Base-by-base conservation (phyloP, 2,888 invertebrate species). In the Volucella inanis region DNA sequence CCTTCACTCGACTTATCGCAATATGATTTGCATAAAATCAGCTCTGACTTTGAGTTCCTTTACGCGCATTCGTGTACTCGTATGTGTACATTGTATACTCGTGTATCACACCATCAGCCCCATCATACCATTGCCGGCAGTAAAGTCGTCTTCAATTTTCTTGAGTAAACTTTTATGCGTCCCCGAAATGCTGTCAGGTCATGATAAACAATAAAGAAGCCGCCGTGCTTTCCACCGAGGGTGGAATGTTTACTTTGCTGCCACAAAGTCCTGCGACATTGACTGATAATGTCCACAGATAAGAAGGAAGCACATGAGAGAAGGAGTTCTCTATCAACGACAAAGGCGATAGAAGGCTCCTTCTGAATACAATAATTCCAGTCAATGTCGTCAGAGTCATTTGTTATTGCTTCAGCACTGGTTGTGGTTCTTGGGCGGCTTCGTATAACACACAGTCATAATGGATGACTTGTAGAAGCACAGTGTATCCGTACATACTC, bases 241-340 rank as follows among this genome's bases (percentile, higher is more conserved):
- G 43, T 14, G 14, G n/a, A 8, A 39, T 57, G 15, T 15, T 54
- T 52, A 54, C 45, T 45, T 74, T 45, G 38, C 55, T 47, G n/a
- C 55, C 74, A 54, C 47, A 67, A 77, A 62, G 70, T 71, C 71
- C 43, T 78, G 67, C 15, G 78, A 83, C 67, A 78, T 62, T 83
- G 71, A 78, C 78, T 83, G 82, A 83, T 83, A 83, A 74, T 72
- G 82, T 78, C 82, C 67, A 55, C 18, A 47, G 78, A 78, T 78
- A 78, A 67, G 45, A 38, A 18, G 50, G 62, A 62, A 61, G 10
- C 57, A 18, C 31, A 18, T 50, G 8, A 45, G 11, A 22, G 38
- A 77, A 77, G 47, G 54, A 71, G 77, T 75, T 75, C 55, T 52
- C 11, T 14, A 43, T 4, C 49, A 55, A 41, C 57, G 57, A 55